These are phyloP conservation scores for Micronisus gabar DNA, from an alignment of 2,113 vertebrate genomes.

Conservation along the genomic window DNA sequence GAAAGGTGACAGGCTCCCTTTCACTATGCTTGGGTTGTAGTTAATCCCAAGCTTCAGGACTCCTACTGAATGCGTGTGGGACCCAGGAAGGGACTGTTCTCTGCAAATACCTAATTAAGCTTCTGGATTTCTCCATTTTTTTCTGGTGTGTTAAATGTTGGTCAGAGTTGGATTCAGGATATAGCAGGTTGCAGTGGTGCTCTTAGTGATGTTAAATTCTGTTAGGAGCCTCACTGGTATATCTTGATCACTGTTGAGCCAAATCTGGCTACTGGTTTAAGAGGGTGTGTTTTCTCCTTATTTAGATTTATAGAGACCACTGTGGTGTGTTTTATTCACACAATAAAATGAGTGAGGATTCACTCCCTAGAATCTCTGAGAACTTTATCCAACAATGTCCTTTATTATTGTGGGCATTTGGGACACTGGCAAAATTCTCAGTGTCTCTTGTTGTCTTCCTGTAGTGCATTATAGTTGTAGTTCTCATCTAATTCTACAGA, in stretches of 20 bases:
- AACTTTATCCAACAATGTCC: not conserved
- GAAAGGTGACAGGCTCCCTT: not conserved
- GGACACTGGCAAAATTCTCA: not conserved
- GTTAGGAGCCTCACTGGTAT: not conserved
- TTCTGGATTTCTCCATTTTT: not conserved
- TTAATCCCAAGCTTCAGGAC: not conserved
- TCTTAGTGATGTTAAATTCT: not conserved
- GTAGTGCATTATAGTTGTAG: not conserved
- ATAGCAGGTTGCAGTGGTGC: not conserved
- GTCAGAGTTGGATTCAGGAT: not conserved
- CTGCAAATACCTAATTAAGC: not conserved
- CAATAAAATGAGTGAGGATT: not conserved
- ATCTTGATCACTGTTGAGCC: not conserved
- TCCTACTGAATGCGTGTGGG: not conserved
- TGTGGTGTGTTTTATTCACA: not conserved
- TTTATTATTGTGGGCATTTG: not conserved
- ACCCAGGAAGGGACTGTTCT: not conserved
- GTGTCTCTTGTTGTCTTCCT: not conserved
- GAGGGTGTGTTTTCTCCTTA: not conserved
- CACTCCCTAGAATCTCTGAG: not conserved
- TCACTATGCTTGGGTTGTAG: not conserved
- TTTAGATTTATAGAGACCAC: not conserved
- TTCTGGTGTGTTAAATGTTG: not conserved
- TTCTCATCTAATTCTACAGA: not conserved
- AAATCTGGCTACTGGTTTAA: not conserved